These are phyloP conservation scores for Zele albiditarsus DNA, from an alignment of 2,888 invertebrate species.

Conservation along the genomic window DNA sequence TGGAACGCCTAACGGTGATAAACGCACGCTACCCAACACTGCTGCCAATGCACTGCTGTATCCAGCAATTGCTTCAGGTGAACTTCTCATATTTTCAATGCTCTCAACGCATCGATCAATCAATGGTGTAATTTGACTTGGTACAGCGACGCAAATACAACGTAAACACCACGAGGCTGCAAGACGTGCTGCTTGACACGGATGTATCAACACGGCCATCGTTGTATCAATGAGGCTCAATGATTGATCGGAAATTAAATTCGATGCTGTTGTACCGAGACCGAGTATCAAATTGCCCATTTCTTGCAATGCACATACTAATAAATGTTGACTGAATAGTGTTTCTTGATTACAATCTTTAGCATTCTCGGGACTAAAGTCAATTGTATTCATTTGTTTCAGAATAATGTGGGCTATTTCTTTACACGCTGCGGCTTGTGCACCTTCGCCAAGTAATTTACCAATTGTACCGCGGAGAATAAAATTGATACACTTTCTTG, in stretches of 20 bases:
- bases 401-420: conserved; percentile 93
- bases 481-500: conserved; percentile 97
- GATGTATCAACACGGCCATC: conserved; percentile 91
- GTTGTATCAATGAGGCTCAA: conserved; percentile 87
- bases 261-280: conserved; percentile 95
- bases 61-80: conserved; percentile 91
- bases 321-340: conserved; percentile 89
- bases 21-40: conserved; percentile 90
- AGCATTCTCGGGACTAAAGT: conserved; percentile 93
- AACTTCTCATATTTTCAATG: conserved; percentile 90
- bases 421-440: conserved; percentile 95
- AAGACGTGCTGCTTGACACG: conserved; percentile 92
- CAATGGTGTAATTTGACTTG: conserved; percentile 94
- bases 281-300: conserved; percentile 91
- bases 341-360: conserved; percentile 94
- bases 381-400: conserved; percentile 96
- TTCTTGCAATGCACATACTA: conserved; percentile 96
- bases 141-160: conserved; percentile 93
- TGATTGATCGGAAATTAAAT: conserved; percentile 90
- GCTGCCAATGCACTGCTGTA: conserved; percentile 96
- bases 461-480: conserved; percentile 93
- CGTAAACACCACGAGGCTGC: conserved; percentile 96
- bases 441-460: conserved; percentile 96
- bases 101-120: conserved; percentile 92
- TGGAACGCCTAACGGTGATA: conserved; percentile 94